Evolutionary conservation across 2,888 invertebrate genomes (phyloP), one percentile per base, ranked within the genome.

Genomic region (Isoperla grammatica): DNA sequence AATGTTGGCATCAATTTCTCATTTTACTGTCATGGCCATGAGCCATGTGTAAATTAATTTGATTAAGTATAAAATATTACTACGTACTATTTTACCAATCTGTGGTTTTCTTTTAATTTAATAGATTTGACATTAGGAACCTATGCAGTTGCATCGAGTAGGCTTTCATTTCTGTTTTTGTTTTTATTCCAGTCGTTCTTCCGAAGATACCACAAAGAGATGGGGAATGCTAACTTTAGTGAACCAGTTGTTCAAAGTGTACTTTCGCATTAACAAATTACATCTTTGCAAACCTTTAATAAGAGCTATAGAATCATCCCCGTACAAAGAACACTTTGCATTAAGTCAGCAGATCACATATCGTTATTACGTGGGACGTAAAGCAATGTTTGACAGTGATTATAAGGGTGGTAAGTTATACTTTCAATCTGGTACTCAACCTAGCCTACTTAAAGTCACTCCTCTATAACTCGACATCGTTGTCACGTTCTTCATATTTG

Each of bases 361-460:
- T 75, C 90, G 90, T 71, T 97, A 97, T 75, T 98, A 95, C 76
- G 93, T 96, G 15, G 98, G 98, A 0, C 82, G 97, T 29, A 97
- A 98, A 73, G 93, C 95, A 2, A 97, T 99, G 94, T 99, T 98
- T 73, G 98, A 99, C 75, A 95, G 95, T 58, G 94, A 98, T 72
- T 95, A 95, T 71, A 87, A 88, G 73, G 82, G 85, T 67, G 84
- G 84, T 84, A 71, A 66, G 65, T 65, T n/a, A n/a, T n/a, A n/a
- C n/a, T n/a, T n/a, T n/a, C n/a, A n/a, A n/a, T n/a, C n/a, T n/a
- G n/a, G 55, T 19, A 22, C n/a, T 9, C 22, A n/a, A n/a, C n/a
- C n/a, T n/a, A n/a, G n/a, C n/a, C n/a, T n/a, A n/a, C n/a, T n/a
- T n/a, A n/a, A n/a, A n/a, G n/a, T n/a, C n/a, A n/a, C n/a, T n/a